Conservation (phyloP, 2,113 vertebrate species). For the Syngnathus typhle region DNA sequence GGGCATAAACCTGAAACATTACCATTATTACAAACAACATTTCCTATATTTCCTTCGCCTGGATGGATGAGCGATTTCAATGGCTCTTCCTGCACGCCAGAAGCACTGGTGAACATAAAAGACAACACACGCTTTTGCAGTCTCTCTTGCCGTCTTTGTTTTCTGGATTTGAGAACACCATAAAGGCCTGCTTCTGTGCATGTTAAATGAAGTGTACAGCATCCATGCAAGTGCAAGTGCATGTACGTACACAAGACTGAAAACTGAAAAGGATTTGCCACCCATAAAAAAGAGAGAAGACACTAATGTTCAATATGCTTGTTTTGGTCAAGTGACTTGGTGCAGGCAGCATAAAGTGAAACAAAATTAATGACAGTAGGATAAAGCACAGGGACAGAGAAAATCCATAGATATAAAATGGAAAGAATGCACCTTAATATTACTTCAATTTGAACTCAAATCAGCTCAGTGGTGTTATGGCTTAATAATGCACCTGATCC, state of each 20-base stretch:
- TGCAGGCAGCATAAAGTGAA: conserved; percentile 57
- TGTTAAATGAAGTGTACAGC: conserved; percentile 63
- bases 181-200: conserved; percentile 60
- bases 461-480: conserved; percentile 21
- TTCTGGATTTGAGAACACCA: conserved; percentile 62
- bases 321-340: conserved; percentile 68
- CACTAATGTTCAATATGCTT: conserved; percentile 25
- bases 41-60: conserved; percentile 64
- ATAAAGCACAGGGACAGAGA: conserved; percentile 35
- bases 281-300: conserved; percentile 42
- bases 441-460: conserved; percentile 29
- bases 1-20: conserved; percentile 65
- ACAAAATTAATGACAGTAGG: conserved; percentile 47
- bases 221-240: conserved; percentile 32
- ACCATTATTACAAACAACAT: conserved; percentile 67
- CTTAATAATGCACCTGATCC: conserved; percentile 32
- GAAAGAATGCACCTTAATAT: conserved; percentile 34
- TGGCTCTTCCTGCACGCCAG: conserved; percentile 55
- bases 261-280: conserved; percentile 30
- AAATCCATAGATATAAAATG: conserved; percentile 17
- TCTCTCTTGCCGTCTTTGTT: conserved; percentile 62
- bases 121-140: conserved; percentile 65
- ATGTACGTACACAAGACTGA: conserved; percentile 1
- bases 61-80: conserved; percentile 65
- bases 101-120: conserved; percentile 65